A percentile compares a stretch with the other conserved stretches of the same genome.
Evolutionary conservation across 2,113 vertebrate species (phyloP).

Genomic region (Carollia perspicillata): DNA sequence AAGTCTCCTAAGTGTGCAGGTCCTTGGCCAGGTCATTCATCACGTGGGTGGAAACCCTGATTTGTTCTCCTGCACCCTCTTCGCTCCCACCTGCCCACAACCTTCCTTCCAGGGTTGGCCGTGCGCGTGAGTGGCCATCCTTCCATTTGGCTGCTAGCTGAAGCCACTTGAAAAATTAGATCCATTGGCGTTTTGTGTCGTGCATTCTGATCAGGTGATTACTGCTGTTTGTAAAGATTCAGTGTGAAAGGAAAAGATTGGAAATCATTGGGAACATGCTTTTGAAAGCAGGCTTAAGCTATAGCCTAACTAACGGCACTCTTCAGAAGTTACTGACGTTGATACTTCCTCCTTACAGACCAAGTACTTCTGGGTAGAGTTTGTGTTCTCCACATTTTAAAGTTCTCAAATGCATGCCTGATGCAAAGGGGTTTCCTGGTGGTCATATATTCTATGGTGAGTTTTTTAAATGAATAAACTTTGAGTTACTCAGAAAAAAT

Average conservation of each 20-base stretch:
- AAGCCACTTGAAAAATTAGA: neutral
- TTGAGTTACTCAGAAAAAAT: slow-evolving; percentile 41
- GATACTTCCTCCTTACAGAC: neutral
- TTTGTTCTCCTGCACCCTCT: neutral
- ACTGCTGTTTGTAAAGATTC: neutral
- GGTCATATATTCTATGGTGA: neutral
- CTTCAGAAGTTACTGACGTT: neutral
- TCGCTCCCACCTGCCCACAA: neutral
- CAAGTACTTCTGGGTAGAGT: neutral
- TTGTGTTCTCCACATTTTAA: neutral
- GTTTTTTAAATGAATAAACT: slow-evolving; percentile 8
- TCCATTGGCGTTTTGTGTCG: neutral
- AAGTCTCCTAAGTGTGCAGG: neutral
- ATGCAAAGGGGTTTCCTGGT: neutral
- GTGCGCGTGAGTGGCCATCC: neutral
- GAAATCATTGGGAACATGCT: neutral
- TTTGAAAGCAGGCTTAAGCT: neutral
- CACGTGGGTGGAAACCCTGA: neutral
- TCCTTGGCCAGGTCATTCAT: neutral
- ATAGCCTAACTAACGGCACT: neutral
- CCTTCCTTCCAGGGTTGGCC: neutral
- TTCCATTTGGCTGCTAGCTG: neutral
- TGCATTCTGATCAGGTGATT: neutral
- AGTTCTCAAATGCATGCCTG: neutral
- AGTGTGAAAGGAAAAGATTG: neutral